Base-by-base conservation (phyloP, 2,797 vertebrate species). In the Premnoplex brunnescens region DNA sequence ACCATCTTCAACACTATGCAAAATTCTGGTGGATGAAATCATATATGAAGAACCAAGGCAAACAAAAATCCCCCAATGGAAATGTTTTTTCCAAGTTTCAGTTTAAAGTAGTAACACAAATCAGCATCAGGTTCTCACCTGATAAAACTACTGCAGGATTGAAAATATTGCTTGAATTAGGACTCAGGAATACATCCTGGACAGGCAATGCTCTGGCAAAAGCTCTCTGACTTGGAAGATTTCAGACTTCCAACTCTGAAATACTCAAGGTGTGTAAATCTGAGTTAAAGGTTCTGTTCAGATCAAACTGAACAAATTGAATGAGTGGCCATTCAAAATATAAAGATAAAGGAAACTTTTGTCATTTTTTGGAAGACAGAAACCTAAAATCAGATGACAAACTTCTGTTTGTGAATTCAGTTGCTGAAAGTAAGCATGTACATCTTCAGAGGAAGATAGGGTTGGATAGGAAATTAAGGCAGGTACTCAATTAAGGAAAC, bases 1-100 rank as follows among this genome's bases (percentile, higher is more conserved):
- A 90, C 79, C 39, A 69, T 93, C 89, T 94, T 92, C 89, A 97
- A 87, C 91, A 84, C 93, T 89, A 86, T 41, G 44, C 88, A 83
- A 82, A 92, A 88, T 91, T 41, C 30, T 36, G 22, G 32, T 18
- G 22, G 12, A n/a, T n/a, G 8, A 84, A 72, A 72, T 71, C 69
- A 79, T 85, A 68, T 68, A 20, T 58, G 18, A 87, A 87, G 52
- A 67, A 96, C 86, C n/a, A 82, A 43, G 54, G 63, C 8, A 67
- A 75, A 66, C 62, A 83, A 96, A 95, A 91, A 88, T 82, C 18
- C 30, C 60, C 5, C 30, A 28, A 63, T 60, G 59, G 75, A 89
- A 60, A 69, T 12, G 2, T n/a, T 9, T 36, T 54, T 79, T 32
- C 39, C 14, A 43, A 39, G 27, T 54, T 32, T 7, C 28, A 28